Percentiles rank a stretch among this genome's conserved stretches.
Conservation (phyloP, 2,797 vertebrate species). For the Sciaenops ocellatus region DNA sequence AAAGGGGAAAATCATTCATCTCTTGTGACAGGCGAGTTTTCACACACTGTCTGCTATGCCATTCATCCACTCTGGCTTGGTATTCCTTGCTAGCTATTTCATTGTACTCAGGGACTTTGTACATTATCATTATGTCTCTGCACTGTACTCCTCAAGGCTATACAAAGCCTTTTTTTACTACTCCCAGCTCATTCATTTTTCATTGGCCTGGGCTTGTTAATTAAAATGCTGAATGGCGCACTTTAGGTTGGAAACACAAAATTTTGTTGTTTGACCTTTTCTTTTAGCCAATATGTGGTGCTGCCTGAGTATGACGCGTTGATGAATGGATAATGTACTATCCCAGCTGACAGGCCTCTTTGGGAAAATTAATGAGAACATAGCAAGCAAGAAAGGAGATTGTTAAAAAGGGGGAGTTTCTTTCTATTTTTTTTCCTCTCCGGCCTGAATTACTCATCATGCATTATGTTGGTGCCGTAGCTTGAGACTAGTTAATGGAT, state of each 20-base stretch:
- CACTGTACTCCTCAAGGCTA: constrained; percentile 75
- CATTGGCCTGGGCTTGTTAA: constrained; percentile 73
- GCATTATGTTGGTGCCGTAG: constrained; percentile 45
- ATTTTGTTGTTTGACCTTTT: constrained; percentile 83
- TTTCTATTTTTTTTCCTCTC: constrained; percentile 16
- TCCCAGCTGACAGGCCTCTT: constrained; percentile 78
- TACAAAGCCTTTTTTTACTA: constrained; percentile 62
- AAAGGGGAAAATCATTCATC: constrained; percentile 43
- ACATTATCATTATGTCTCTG: constrained; percentile 73
- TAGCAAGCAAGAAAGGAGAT: constrained; percentile 51
- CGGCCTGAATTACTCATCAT: constrained; percentile 42
- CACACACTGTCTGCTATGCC: constrained; percentile 48
- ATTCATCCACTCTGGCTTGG: constrained; percentile 52
- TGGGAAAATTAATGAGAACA: constrained; percentile 80
- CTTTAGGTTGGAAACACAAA: constrained; percentile 78
- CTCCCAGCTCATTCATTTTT: constrained; percentile 76
- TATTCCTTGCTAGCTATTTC: constrained; percentile 54
- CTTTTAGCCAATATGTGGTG: constrained; percentile 68
- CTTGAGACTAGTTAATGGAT: constrained; percentile 58
- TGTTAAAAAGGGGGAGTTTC: constrained; percentile 45
- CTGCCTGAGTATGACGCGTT: constrained; percentile 65
- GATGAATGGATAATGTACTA: constrained; percentile 81
- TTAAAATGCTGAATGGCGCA: constrained; percentile 85
- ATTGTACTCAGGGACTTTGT: constrained; percentile 62
- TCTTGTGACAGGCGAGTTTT: constrained; percentile 56